Evolutionary conservation across 2,888 invertebrate species (phyloP), one percentile per base, ranked within the genome.

Genomic region (Eupithecia abbreviata): DNA sequence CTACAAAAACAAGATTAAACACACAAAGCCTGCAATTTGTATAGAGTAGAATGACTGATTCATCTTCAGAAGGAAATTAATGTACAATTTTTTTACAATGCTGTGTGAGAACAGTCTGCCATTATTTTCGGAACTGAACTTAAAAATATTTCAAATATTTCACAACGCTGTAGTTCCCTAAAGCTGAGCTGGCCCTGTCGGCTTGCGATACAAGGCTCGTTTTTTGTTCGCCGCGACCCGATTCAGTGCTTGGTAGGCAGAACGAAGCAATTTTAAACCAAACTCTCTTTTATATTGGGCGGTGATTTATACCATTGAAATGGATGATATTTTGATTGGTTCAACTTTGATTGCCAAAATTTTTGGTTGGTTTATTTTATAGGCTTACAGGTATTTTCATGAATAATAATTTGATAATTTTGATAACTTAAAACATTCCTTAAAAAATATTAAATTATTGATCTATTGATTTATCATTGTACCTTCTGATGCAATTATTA

Each of bases 161-260:
- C 15, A 6, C 13, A 42, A 66, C 15, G 6, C 13, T 66, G 3
- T 68, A 67, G 49, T 41, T 73, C 67, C 75, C 73, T 72, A 74
- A 72, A 66, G 82, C 80, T 66, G 81, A 85, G 82, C 81, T 73
- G 80, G 72, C 82, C 76, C 88, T 86, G 88, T 87, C 89, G 89
- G 89, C 90, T 90, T 88, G 82, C 86, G 87, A 88, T 88, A 86
- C 87, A 83, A 84, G 15, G 15, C 41, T 66, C 85, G 81, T 88
- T 85, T 87, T 86, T 83, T 84, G 81, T 82, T 70, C 72, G 45
- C 43, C 71, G 79, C 82, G 75, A 74, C 80, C 83, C 82, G 83
- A 82, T 79, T 82, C 84, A 83, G 79, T 84, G 87, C 87, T 84
- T 77, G 82, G 81, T 86, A 84, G 86, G 87, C 87, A 86, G 83